Percentiles rank a stretch among this genome's conserved stretches.
These are phyloP conservation scores for Taeniopygia guttata DNA, from an alignment of 2,797 vertebrate genomes.

Conservation along the genomic window DNA sequence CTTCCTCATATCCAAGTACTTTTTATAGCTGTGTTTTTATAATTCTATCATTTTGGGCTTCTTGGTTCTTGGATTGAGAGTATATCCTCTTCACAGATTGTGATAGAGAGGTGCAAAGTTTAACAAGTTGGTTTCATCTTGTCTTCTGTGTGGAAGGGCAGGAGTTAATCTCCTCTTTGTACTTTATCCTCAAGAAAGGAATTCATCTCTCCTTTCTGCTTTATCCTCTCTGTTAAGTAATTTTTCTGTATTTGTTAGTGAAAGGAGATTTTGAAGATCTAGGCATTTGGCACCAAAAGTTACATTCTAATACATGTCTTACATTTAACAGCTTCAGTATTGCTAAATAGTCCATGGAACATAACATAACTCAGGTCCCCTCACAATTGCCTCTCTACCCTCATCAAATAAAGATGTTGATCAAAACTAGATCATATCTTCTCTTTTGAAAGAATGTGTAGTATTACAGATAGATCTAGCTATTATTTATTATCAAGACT, in stretches of 20 bases:
- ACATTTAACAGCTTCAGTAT: not conserved
- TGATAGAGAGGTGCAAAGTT: rapidly evolving
- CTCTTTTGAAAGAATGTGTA: not conserved
- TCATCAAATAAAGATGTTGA: not conserved
- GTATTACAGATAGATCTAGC: not conserved
- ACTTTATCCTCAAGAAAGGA: not conserved
- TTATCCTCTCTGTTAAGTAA: not conserved
- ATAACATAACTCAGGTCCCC: not conserved
- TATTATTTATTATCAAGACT: not conserved
- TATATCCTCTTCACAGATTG: not conserved
- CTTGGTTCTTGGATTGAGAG: not conserved
- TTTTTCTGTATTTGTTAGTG: not conserved
- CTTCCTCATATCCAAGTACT: not conserved
- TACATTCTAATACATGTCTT: not conserved
- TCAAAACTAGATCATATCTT: not conserved
- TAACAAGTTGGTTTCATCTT: not conserved
- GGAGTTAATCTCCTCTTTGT: not conserved
- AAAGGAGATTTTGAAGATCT: not conserved
- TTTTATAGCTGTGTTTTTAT: not conserved
- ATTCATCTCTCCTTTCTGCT: not conserved
- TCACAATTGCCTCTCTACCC: not conserved
- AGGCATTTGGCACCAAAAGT: not conserved
- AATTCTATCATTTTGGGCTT: not conserved
- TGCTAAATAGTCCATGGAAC: not conserved
- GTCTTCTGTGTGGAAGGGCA: not conserved